phyloP scores from a whole-genome alignment of 2,888 invertebrate genomes.

The Epinotia ramella region DNA sequence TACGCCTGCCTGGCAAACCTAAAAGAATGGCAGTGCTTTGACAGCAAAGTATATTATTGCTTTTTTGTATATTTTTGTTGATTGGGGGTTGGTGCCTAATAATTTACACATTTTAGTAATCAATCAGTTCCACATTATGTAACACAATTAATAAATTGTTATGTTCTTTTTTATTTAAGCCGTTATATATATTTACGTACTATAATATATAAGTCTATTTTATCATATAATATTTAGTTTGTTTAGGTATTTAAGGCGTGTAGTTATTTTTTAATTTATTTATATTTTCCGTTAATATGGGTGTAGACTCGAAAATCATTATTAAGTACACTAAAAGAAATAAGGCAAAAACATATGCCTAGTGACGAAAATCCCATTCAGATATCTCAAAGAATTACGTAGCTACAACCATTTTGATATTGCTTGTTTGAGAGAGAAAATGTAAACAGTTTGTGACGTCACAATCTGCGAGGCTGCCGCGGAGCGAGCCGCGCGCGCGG shows the following conservation, averaged over 20 bases:
- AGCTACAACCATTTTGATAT: no score
- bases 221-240: not conserved
- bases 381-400: no score
- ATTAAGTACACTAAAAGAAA: no score
- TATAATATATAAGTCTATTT: not conserved
- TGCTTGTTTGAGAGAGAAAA: no score
- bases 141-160: not conserved
- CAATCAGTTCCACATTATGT: slow-evolving; percentile 8
- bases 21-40: slow-evolving; percentile 16
- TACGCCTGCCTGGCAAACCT: slow-evolving; percentile 15
- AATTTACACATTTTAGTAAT: slow-evolving; percentile 1
- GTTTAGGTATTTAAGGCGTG: not conserved
- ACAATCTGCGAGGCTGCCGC: no score
- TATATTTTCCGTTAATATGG: slow-evolving; percentile 23
- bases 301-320: no score
- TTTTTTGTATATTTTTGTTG: not conserved
- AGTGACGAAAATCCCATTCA: no score
- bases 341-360: no score
- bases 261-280: not conserved
- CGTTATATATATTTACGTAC: not conserved
- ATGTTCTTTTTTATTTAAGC: not conserved
- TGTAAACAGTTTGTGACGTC: no score
- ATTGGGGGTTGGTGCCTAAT: slow-evolving; percentile 24
- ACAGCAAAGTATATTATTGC: slow-evolving; percentile 2
- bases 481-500: no score